Evolutionary conservation across 2,113 vertebrate genomes (phyloP), one percentile per base, ranked within the genome.

Genomic region (Rhabdomys dilectus): DNA sequence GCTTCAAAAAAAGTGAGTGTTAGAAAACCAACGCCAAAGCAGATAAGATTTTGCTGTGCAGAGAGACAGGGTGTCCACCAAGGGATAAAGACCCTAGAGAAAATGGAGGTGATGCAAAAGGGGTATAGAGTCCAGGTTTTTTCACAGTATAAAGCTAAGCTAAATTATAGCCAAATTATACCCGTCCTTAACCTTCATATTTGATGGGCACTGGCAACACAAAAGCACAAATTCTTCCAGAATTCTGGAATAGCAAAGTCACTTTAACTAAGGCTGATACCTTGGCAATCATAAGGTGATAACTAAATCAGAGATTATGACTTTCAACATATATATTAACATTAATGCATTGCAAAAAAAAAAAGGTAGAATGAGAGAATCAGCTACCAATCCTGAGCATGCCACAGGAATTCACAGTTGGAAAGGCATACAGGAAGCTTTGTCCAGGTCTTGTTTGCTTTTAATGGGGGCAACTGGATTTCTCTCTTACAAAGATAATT

Each of bases 401-500:
- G 66, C 48, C 34, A 73, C 13, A 91, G 17, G 15, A 93, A 92
- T 36, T 87, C 19, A 56, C 1, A 91, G 9, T 31, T 81, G 31
- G 76, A 82, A 90, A 45, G 75, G 16, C 17, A 9, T 64, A 60
- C 62, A 7, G 5, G 26, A 8, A 92, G 42, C 5, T 78, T 82
- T 58, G 42, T 92, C 73, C 21, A 87, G 1, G 7, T 31, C 5
- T 87, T 75, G 26, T 77, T 81, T 85, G 36, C 48, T 93, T 94
- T 94, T 80, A 60, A 84, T 51, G 8, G 81, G 31, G 3, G 0
- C 22, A 73, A 96, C 0, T 88, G 24, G 4, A 73, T 62, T 16
- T 60, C 53, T 93, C 42, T 88, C 78, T 88, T 95, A 70, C 45
- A 13, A 66, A 91, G 62, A 66, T 68, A 95, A 89, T 5, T 94